A percentile compares a stretch with the other conserved stretches of the same genome.
phyloP scores from a whole-genome alignment of 1,140 invertebrate genomes.

The Rhyacophila brunnea region DNA sequence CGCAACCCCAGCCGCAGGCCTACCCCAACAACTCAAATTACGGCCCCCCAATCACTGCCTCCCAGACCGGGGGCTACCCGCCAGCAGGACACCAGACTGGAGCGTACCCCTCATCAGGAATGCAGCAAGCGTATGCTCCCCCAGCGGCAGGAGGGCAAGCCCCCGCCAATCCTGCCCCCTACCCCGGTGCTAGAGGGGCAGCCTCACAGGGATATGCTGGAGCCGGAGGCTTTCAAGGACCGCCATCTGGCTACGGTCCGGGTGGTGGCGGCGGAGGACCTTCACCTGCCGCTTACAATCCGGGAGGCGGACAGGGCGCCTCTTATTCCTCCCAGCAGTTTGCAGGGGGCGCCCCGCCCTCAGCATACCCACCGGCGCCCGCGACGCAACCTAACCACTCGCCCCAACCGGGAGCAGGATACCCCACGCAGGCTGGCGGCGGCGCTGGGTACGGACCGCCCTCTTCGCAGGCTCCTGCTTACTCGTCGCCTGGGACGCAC shows the following conservation, averaged over 20 bases:
- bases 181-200: slow-evolving; percentile 42
- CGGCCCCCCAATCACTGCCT: slow-evolving; percentile 52
- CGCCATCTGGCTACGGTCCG: slow-evolving; percentile 21
- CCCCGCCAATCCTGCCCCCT: slow-evolving; percentile 42
- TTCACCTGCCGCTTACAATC: slow-evolving; percentile 21
- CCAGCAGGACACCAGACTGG: slow-evolving; percentile 49
- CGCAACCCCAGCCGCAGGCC: slow-evolving; percentile 49
- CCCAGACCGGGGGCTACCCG: slow-evolving; percentile 49
- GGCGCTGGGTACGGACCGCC: slow-evolving; percentile 51
- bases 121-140: slow-evolving; percentile 49
- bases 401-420: slow-evolving; percentile 49
- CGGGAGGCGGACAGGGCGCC: slow-evolving; percentile 36
- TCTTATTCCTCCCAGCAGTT: slow-evolving; percentile 52
- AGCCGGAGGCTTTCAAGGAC: slow-evolving; percentile 21
- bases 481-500: slow-evolving; percentile 36
- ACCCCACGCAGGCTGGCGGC: slow-evolving; percentile 45
- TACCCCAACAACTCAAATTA: slow-evolving; percentile 53
- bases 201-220: slow-evolving; percentile 26
- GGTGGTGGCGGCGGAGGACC: slow-evolving; percentile 7
- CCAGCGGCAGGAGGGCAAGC: slow-evolving; percentile 45
- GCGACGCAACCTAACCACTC: slow-evolving; percentile 53
- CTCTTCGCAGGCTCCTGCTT: slow-evolving; percentile 50
- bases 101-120: slow-evolving; percentile 49
- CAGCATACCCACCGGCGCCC: slow-evolving; percentile 49
- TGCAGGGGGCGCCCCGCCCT: slow-evolving; percentile 49